A percentile compares a stretch with the other conserved stretches of the same genome.
Evolutionary conservation across 2,888 invertebrate genomes (phyloP).

Genomic region (Clivina fossor): DNA sequence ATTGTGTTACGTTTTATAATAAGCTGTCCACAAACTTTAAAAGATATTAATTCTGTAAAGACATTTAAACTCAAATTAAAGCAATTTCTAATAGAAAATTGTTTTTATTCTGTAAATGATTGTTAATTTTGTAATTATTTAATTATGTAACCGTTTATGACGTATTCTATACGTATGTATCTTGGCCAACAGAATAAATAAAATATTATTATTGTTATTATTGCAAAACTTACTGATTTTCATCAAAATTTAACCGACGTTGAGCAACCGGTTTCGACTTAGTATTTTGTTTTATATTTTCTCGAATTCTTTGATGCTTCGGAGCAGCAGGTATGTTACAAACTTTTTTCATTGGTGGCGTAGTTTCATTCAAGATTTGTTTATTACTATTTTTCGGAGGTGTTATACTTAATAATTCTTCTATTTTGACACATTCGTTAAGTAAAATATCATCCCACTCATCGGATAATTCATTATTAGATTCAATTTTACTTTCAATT

Average conservation of each 20-base stretch:
- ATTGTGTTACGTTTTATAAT: no score
- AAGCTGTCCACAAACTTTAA: no score
- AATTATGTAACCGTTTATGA: no score
- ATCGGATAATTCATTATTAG: conserved; percentile 46
- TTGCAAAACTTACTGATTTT: conserved; percentile 20
- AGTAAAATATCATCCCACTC: conserved; percentile 55
- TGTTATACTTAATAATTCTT: conserved; percentile 44
- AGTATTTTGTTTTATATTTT: no score
- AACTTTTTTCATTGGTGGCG: conserved; percentile 52
- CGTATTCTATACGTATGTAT: no score
- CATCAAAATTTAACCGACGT: conserved; percentile 19
- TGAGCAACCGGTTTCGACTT: no score
- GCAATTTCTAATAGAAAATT: no score
- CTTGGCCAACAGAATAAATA: no score
- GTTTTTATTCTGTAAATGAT: no score
- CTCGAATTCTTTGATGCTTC: conserved; percentile 3
- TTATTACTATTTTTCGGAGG: conserved; percentile 41
- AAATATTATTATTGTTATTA: no score
- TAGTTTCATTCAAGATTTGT: conserved; percentile 57
- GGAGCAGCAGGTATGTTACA: conserved; percentile 21
- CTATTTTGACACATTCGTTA: conserved; percentile 46
- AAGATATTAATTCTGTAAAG: no score
- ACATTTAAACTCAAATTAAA: no score
- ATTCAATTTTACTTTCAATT: conserved; percentile 18
- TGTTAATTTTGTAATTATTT: not conserved